Conservation (phyloP, 37 sponge, comb jelly and placozoan species). For the Beroe forskalii region DNA sequence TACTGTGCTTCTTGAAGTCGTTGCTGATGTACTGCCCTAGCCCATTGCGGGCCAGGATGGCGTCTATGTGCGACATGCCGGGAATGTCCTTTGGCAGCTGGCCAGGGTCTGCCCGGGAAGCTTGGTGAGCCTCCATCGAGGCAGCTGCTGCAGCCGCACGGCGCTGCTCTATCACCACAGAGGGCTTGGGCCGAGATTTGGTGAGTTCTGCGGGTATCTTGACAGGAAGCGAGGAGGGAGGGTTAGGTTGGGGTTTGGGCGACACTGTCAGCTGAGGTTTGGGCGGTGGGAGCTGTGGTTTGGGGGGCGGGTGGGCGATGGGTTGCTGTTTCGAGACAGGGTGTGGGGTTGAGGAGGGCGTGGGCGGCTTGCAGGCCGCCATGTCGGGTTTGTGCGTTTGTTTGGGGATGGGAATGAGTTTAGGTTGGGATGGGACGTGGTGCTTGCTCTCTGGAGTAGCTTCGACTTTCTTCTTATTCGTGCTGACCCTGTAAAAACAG, state of each 20-base stretch:
- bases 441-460: not conserved
- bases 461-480: not conserved
- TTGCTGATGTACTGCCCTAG: conserved; percentile 61
- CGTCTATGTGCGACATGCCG: conserved; percentile 37
- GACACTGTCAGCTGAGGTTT: not conserved
- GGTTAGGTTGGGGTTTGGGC: not conserved
- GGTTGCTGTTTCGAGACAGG: not conserved
- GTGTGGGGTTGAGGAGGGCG: not conserved
- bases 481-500: not conserved
- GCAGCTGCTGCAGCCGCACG: not conserved
- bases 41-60: conserved; percentile 52
- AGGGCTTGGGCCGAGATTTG: conserved; percentile 50
- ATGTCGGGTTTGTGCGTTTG: not conserved
- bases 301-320: not conserved
- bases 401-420: not conserved
- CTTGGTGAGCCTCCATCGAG: not conserved
- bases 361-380: not conserved
- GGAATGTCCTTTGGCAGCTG: not conserved
- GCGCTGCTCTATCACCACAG: conserved; percentile 42
- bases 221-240: conserved; percentile 10
- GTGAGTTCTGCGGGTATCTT: conserved; percentile 56
- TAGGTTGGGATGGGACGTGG: not conserved
- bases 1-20: not conserved
- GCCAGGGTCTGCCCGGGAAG: not conserved
- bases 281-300: not conserved